These are phyloP conservation scores for Archilochus colubris DNA, from an alignment of 2,113 vertebrate genomes.

Conservation along the genomic window DNA sequence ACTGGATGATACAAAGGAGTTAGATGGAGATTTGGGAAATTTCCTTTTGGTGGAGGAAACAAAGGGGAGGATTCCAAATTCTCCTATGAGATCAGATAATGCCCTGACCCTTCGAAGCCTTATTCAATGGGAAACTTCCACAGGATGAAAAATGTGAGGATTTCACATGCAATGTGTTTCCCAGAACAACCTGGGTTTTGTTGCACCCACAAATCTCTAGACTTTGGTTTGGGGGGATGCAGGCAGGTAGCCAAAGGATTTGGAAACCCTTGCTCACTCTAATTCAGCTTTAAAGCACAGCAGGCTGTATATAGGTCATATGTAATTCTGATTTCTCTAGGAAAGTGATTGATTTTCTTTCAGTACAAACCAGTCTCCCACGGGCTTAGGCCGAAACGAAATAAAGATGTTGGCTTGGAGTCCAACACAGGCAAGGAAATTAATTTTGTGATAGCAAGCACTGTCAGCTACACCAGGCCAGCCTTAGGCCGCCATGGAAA, in stretches of 20 bases:
- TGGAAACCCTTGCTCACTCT: background rate
- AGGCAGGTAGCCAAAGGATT: background rate
- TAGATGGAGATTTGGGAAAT: background rate
- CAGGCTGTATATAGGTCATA: background rate
- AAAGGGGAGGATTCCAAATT: background rate
- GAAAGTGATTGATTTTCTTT: background rate
- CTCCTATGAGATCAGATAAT: background rate
- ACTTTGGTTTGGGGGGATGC: background rate
- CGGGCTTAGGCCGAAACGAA: background rate
- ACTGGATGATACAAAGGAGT: background rate
- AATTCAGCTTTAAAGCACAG: background rate
- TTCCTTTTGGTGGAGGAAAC: background rate
- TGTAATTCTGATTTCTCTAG: background rate
- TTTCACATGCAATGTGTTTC: background rate
- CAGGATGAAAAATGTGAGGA: background rate
- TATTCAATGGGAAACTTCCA: background rate
- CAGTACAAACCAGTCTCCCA: background rate
- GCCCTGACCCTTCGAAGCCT: background rate
- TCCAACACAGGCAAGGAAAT: background rate
- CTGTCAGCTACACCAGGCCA: rapidly evolving
- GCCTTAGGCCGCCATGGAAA: rapidly evolving
- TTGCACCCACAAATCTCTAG: background rate
- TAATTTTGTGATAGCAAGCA: background rate
- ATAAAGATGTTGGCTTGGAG: background rate
- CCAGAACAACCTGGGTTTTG: background rate